Evolutionary conservation across 2,888 invertebrate genomes (phyloP).

Genomic region (Drosophila meridionalis): DNA sequence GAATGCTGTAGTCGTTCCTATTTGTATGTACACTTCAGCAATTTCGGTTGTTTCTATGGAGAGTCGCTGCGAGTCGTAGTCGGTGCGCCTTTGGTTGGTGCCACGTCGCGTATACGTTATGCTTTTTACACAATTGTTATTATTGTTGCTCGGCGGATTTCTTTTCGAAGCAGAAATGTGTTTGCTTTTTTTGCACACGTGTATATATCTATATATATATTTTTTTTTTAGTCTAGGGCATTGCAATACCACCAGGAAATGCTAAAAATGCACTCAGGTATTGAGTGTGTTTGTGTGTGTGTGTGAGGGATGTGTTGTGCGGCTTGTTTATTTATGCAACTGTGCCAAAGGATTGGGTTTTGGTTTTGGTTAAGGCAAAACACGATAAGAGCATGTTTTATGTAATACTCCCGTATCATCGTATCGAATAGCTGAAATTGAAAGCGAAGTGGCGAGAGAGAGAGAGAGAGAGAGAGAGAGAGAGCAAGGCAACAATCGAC

Average conservation of each 20-base stretch:
- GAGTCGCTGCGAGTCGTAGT: slow-evolving; percentile 13
- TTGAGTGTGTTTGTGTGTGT: slow-evolving; percentile 45
- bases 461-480: slow-evolving; percentile 33
- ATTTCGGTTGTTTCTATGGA: slow-evolving; percentile 31
- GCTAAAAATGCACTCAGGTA: slow-evolving; percentile 71
- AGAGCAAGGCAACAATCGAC: slow-evolving; percentile 34
- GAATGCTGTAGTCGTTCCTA: slow-evolving; percentile 30
- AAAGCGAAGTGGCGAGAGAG: slow-evolving; percentile 36
- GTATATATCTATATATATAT: slow-evolving; percentile 37
- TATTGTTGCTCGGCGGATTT: slow-evolving; percentile 39
- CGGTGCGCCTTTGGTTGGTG: slow-evolving; percentile 32
- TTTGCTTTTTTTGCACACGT: slow-evolving; percentile 37
- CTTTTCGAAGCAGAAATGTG: slow-evolving; percentile 32
- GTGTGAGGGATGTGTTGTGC: slow-evolving; percentile 31
- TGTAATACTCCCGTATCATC: slow-evolving; percentile 53
- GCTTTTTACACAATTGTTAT: slow-evolving; percentile 68
- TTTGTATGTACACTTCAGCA: slow-evolving; percentile 24
- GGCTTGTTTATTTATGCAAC: slow-evolving; percentile 72
- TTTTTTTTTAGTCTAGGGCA: slow-evolving; percentile 37
- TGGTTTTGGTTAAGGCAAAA: slow-evolving; percentile 35
- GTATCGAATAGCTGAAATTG: slow-evolving; percentile 38
- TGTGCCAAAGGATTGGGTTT: slow-evolving; percentile 58
- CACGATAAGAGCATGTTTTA: slow-evolving; percentile 57
- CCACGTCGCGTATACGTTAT: slow-evolving; percentile 76
- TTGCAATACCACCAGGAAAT: slow-evolving; percentile 62